A percentile compares a stretch with the other conserved stretches of the same genome.
Conservation (phyloP, 2,113 vertebrate species). For the Sigmodon hispidus region DNA sequence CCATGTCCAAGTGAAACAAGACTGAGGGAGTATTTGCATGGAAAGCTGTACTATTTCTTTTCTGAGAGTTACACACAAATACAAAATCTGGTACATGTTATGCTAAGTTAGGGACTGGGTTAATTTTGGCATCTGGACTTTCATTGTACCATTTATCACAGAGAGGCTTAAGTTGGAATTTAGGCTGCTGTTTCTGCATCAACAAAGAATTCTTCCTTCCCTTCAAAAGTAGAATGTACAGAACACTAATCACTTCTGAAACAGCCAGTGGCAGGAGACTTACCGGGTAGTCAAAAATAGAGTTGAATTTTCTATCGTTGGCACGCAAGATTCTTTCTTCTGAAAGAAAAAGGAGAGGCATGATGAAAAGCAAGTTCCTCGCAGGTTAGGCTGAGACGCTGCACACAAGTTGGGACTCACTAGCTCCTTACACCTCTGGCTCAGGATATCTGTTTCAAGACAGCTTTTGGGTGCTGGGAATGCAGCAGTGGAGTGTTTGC, state of each 20-base stretch:
- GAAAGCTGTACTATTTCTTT: constrained; percentile 41
- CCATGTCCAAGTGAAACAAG: neutral
- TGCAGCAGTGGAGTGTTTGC: neutral
- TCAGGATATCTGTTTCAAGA: neutral
- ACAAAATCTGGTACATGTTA: neutral
- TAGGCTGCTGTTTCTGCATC: neutral
- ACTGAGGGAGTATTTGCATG: neutral
- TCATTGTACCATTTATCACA: neutral
- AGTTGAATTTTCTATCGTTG: constrained; percentile 92
- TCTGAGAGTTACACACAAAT: neutral
- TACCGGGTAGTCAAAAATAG: constrained; percentile 91
- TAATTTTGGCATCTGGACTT: constrained; percentile 10
- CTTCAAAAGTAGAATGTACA: neutral
- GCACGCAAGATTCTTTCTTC: constrained; percentile 91
- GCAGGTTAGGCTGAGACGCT: neutral
- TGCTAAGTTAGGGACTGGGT: neutral
- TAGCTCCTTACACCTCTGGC: neutral
- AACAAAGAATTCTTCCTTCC: neutral
- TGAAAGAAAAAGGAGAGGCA: constrained; percentile 77
- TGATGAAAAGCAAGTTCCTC: neutral
- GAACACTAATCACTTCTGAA: neutral
- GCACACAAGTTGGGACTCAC: neutral
- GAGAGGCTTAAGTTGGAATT: neutral
- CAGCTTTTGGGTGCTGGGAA: neutral
- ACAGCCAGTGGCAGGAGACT: constrained; percentile 78